Evolutionary conservation across 2,113 vertebrate species (phyloP).

Genomic region (Charina bottae): DNA sequence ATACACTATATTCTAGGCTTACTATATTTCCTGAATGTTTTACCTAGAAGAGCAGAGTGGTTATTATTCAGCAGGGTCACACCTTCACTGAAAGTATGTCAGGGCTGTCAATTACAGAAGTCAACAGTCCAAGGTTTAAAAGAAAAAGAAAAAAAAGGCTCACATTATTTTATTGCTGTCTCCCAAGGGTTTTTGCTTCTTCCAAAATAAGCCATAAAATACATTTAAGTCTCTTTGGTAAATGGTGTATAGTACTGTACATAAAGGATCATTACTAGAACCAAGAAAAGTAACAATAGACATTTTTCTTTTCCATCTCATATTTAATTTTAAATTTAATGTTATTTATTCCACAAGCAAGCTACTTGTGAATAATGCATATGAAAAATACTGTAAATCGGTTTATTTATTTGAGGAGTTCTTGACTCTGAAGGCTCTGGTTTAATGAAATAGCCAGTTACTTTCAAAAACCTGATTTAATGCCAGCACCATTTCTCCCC

Average conservation of each 20-base stretch:
- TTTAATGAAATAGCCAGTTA: not conserved
- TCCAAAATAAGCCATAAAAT: slow-evolving; percentile 8
- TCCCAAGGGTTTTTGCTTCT: slow-evolving; percentile 29
- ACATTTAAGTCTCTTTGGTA: slow-evolving; percentile 27
- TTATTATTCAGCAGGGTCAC: slow-evolving; percentile 18
- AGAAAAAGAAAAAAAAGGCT: slow-evolving; percentile 46
- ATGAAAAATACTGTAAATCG: not conserved
- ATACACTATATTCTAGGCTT: not conserved
- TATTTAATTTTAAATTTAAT: not conserved
- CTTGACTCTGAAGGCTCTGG: not conserved
- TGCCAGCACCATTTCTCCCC: not conserved
- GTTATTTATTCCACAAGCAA: not conserved
- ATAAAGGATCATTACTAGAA: slow-evolving; percentile 23
- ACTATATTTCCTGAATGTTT: not conserved
- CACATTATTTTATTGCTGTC: slow-evolving; percentile 24
- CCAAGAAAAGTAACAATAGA: not conserved
- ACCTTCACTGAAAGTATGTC: slow-evolving; percentile 1
- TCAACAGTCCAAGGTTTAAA: slow-evolving; percentile 36
- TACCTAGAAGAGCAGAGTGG: not conserved
- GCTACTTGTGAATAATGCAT: not conserved
- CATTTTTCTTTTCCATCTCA: not conserved
- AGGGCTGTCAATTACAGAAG: slow-evolving; percentile 36
- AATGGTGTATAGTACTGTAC: not conserved
- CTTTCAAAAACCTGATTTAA: not conserved
- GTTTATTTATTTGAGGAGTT: not conserved